Conservation (phyloP, 1,140 invertebrate species). For the Zophobas morio region DNA sequence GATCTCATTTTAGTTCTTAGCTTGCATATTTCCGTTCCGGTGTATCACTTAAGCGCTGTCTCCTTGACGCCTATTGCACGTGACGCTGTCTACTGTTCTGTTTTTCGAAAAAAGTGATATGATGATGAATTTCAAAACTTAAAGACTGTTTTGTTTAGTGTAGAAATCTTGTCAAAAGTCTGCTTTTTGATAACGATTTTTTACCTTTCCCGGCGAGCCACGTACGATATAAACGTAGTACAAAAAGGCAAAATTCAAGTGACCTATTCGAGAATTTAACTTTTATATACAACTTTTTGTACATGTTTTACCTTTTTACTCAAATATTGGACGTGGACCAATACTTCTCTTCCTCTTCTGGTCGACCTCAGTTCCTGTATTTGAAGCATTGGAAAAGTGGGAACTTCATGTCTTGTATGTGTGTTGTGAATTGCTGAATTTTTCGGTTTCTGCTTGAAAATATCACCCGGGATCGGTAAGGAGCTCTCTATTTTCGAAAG, state of each 20-base stretch:
- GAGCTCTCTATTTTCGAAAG: constrained; percentile 32
- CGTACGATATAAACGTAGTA: constrained; percentile 48
- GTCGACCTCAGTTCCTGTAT: constrained; percentile 23
- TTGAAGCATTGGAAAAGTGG: constrained; percentile 16
- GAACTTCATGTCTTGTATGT: constrained; percentile 43
- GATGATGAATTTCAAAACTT: not conserved
- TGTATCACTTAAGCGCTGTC: constrained; percentile 1
- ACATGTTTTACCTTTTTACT: constrained; percentile 28
- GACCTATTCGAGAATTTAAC: constrained; percentile 56
- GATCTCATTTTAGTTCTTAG: constrained; percentile 43
- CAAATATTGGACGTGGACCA: constrained; percentile 53
- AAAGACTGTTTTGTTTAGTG: constrained; percentile 20
- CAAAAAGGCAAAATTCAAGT: constrained; percentile 54
- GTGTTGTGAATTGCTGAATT: constrained; percentile 11
- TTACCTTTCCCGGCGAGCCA: constrained; percentile 23
- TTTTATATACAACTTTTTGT: constrained; percentile 52
- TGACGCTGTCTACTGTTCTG: too few species aligned
- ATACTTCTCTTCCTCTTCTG: constrained; percentile 47
- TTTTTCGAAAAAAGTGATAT: too few species aligned
- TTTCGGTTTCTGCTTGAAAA: not conserved
- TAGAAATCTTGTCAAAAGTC: constrained; percentile 16
- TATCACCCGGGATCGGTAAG: constrained; percentile 5
- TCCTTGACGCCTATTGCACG: constrained; percentile 4
- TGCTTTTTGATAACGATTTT: constrained; percentile 10
- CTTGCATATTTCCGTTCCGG: constrained; percentile 15